These are phyloP conservation scores for Netelia melanura DNA, from an alignment of 2,888 invertebrate species.

Conservation along the genomic window DNA sequence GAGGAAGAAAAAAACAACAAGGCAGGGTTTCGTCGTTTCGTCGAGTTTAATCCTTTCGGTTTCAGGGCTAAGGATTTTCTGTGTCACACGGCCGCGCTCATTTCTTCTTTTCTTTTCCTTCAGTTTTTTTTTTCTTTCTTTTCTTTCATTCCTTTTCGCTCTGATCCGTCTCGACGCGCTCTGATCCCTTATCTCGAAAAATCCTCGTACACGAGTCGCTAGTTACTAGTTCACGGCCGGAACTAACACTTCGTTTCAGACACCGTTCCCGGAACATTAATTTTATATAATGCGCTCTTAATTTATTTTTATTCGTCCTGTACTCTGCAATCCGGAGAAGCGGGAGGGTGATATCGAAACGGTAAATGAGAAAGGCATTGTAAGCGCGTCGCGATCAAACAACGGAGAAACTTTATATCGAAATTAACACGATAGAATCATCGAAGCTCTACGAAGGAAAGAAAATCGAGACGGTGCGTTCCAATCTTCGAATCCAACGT, in stretches of 20 bases:
- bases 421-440: background rate
- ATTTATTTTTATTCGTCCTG: slow-evolving; percentile 1
- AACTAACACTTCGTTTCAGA: slow-evolving; percentile 32
- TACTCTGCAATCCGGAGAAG: background rate
- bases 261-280: slow-evolving; percentile 19
- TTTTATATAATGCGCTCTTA: slow-evolving; percentile 8
- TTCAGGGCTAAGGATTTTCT: slow-evolving; percentile 15
- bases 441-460: background rate
- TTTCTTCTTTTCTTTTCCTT: background rate
- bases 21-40: background rate
- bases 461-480: slow-evolving; percentile 19
- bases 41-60: background rate
- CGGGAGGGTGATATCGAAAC: background rate
- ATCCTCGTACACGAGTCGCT: background rate
- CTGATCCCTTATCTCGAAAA: slow-evolving; percentile 13
- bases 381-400: background rate
- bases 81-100: slow-evolving; percentile 9
- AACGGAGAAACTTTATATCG: slow-evolving; percentile 4
- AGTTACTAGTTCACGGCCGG: slow-evolving; percentile 28
- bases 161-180: slow-evolving; percentile 3
- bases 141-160: slow-evolving; percentile 2
- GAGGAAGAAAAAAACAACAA: background rate
- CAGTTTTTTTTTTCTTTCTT: background rate
- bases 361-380: slow-evolving; percentile 7
- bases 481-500: background rate